phyloP scores from a whole-genome alignment of 2,113 vertebrate genomes.

The Mellivora capensis region DNA sequence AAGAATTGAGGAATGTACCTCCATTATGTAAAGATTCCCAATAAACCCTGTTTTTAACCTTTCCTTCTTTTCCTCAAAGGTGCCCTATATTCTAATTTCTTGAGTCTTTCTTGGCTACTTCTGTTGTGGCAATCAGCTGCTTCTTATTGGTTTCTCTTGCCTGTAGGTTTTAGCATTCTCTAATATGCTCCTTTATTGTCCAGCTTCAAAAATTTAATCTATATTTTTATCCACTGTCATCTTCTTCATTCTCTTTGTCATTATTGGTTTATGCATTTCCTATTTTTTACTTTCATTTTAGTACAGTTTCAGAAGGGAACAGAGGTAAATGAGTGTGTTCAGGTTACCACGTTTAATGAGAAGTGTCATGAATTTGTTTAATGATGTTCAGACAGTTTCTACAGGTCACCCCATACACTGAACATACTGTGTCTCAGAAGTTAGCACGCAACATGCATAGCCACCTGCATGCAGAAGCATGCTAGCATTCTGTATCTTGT shows the following conservation, averaged over 20 bases:
- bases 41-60: neutral
- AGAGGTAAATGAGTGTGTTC: neutral
- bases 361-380: neutral
- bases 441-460: neutral
- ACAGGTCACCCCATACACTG: neutral
- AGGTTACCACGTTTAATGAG: neutral
- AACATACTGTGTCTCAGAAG: neutral
- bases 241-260: neutral
- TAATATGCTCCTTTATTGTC: neutral
- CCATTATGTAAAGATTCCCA: neutral
- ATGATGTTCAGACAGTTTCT: neutral
- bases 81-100: neutral
- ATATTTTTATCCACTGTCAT: neutral
- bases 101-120: neutral
- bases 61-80: neutral
- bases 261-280: neutral
- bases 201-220: neutral
- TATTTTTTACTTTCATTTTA: neutral
- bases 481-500: neutral
- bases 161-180: neutral
- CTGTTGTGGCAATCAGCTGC: neutral
- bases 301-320: neutral
- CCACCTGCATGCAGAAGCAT: neutral
- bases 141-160: neutral
- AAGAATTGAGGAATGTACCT: neutral